Evolutionary conservation across 1,140 invertebrate genomes (phyloP), one percentile per base, ranked within the genome.

Genomic region (Archivesica marissinica): DNA sequence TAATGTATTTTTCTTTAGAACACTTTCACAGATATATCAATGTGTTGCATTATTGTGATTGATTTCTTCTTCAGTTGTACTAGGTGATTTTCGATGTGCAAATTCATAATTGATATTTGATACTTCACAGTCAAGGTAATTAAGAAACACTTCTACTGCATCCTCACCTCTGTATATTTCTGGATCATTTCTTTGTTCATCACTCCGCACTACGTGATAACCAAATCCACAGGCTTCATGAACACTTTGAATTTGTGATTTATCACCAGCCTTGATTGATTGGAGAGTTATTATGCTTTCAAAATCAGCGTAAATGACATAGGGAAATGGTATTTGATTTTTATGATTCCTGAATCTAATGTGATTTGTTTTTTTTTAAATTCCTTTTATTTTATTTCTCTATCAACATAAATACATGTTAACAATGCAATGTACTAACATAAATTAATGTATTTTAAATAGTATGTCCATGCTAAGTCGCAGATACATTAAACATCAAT

Each of bases 11-110:
- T 17, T n/a, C 0, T 20, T 56, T 25, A 77, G 33, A 17, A 28
- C 23, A 44, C 79, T 15, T 13, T 56, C 13, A 64, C 78, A 89
- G 2, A 89, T 66, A 28, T 66, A 50, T 44, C 85, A 88, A 17
- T 78, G 4, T 11, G n/a, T n/a, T n/a, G n/a, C n/a, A n/a, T n/a
- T n/a, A n/a, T n/a, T n/a, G n/a, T n/a, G n/a, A n/a, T n/a, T 17
- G 4, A 83, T 56, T 25, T 81, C 70, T n/a, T 39, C 4, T 20
- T 41, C 72, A 54, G 77, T 76, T 2, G 9, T 59, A 25, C 80
- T n/a, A 15, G 54, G 85, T 15, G 54, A 77, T 54, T 66, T 59
- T 15, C 20, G 15, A n/a, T 75, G 23, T 25, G 28, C 13, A 3
- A 85, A 41, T 0, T 75, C 66, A 13, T 75, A 41, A 30, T 44